A percentile compares a stretch with the other conserved stretches of the same genome.
phyloP scores from a whole-genome alignment of 2,113 vertebrate species.

The human region GRCh38 chr6:97500001-97500500 shows the following conservation, averaged over 20 bases:
- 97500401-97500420: background rate
- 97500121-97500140: background rate
- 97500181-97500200: background rate
- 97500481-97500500: constrained; percentile 9
- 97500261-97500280: background rate
- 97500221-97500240: background rate
- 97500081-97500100: background rate
- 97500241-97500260: constrained; percentile 13
- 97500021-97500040: background rate
- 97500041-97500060: background rate
- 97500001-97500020: background rate
- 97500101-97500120: background rate
- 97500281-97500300: constrained; percentile 24
- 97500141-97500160: background rate
- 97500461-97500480: constrained; percentile 23
- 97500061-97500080: background rate
- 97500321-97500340: background rate
- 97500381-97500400: background rate
- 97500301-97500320: background rate
- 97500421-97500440: background rate
- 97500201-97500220: background rate
- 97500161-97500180: constrained; percentile 1
- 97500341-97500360: background rate
- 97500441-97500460: background rate
- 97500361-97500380: constrained; percentile 12